Evolutionary conservation across 2,113 vertebrate species (phyloP), one percentile per base, ranked within the genome.

Genomic region (Drymodes brunneopygia): DNA sequence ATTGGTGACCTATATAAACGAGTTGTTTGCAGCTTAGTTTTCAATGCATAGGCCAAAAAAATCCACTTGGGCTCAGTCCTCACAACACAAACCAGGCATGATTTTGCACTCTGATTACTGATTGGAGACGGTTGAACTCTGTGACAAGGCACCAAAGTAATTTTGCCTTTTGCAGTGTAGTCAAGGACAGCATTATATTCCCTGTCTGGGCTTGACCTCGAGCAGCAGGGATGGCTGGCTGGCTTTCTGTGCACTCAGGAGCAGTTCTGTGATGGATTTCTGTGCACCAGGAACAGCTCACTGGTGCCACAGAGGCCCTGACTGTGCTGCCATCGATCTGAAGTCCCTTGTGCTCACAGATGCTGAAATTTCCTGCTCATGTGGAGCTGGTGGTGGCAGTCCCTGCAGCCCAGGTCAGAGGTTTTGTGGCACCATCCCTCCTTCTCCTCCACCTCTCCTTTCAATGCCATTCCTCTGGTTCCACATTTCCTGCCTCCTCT

Each of bases 41-140:
- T 73, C 56, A 54, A 22, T 4, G 12, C 20, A 22, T 3, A 81
- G 16, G 25, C 33, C 79, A 28, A 62, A 15, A 84, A 93, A 94
- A 51, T n/a, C 47, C 79, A 19, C 24, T 82, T 25, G 38, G 29
- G 62, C 44, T 93, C 71, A 23, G 42, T 48, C 73, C n/a, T 91
- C 44, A 36, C 51, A 38, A 20, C 36, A 54, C 82, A 92, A 88
- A 44, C 60, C 47, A 64, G 67, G 51, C 33, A 5, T 78, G 80
- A 73, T 83, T 83, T 92, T 83, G 84, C 24, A 31, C 73, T 53
- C 2, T 48, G 73, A 64, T 95, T 94, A 87, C 88, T 81, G 84
- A 92, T 20, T 66, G 60, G 83, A 81, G 62, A 81, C 0, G 5
- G 24, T 18, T 86, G 88, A 96, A 93, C 53, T 64, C 69, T 29